Conservation (phyloP, 2,113 vertebrate species). For the Urocynchramus pylzowi region DNA sequence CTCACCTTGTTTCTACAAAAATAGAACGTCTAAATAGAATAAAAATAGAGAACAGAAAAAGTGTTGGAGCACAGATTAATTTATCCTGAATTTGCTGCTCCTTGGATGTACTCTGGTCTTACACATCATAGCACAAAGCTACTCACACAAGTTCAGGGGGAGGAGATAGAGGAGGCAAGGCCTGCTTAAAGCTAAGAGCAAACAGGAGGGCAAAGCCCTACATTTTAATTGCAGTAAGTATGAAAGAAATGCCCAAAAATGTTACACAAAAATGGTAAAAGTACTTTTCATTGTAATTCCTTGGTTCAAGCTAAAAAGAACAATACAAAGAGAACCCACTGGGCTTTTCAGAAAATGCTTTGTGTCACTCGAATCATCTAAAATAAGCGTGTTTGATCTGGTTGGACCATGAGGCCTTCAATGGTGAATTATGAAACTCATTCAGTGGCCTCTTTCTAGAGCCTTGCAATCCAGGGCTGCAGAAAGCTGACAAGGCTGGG, state of each 20-base stretch:
- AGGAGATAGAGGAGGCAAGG: not conserved
- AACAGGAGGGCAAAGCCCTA: not conserved
- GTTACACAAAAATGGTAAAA: not conserved
- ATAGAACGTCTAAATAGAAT: not conserved
- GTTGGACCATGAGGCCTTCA: accelerated
- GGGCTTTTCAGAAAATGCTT: not conserved
- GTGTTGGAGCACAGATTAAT: not conserved
- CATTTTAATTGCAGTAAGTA: not conserved
- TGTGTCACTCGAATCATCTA: not conserved
- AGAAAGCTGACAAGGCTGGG: not conserved
- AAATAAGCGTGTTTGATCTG: not conserved
- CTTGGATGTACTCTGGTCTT: not conserved
- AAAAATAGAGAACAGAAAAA: not conserved
- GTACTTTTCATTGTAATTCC: constrained; percentile 1
- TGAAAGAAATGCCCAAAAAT: not conserved
- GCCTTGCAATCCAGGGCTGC: not conserved
- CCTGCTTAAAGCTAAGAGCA: not conserved
- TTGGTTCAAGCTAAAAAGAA: constrained; percentile 4
- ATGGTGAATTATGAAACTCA: not conserved
- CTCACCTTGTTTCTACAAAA: constrained; percentile 12
- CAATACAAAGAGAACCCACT: not conserved
- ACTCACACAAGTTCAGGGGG: not conserved
- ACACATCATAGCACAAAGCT: not conserved
- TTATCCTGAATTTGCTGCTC: not conserved
- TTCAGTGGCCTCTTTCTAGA: not conserved